Evolutionary conservation across 1,140 invertebrate genomes (phyloP), one percentile per base, ranked within the genome.

Genomic region (Neodiprion pinetum): DNA sequence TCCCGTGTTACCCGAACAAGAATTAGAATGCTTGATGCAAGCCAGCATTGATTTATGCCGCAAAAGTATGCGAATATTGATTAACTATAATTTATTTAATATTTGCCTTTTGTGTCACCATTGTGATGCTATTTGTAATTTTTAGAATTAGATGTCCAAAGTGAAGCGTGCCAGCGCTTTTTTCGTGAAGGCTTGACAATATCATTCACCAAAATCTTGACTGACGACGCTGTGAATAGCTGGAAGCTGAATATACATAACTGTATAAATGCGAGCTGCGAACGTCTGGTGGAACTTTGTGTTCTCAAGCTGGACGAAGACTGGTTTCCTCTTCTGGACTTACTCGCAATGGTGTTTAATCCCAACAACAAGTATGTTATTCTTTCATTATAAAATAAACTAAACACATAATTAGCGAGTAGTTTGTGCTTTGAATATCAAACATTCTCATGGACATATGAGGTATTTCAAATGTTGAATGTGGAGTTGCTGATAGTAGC

Each of bases 221-320:
- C 97, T n/a, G 97, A 99, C 89, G 97, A 99, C 86, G 97, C 97
- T 69, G 97, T 99, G 50, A 97, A 95, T 83, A 97, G 96, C 83
- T 99, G 98, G 98, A 99, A 98, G 89, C 92, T 94, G 83, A 98
- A 98, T 87, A 99, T 99, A 83, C 97, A 99, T 88, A 94, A 94
- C 87, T 98, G 96, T 89, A 98, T 99, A 80, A 92, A 97, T 82
- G 93, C 95, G 79, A 98, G 98, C 83, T 98, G 96, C 86, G 93
- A 96, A 85, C 94, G 95, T 85, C 90, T 99, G 72, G 93, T 99
- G 71, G 96, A 98, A 89, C 89, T 99, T 77, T 97, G 96, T 90
- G 96, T 97, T 73, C 88, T 94, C 23, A 97, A 97, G 88, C 90
- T 99, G 85, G 92, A 94, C 75, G 93, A 98, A 82, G 97, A 99